Evolutionary conservation across 2,888 invertebrate genomes (phyloP).

Genomic region (Lydus trimaculatus): DNA sequence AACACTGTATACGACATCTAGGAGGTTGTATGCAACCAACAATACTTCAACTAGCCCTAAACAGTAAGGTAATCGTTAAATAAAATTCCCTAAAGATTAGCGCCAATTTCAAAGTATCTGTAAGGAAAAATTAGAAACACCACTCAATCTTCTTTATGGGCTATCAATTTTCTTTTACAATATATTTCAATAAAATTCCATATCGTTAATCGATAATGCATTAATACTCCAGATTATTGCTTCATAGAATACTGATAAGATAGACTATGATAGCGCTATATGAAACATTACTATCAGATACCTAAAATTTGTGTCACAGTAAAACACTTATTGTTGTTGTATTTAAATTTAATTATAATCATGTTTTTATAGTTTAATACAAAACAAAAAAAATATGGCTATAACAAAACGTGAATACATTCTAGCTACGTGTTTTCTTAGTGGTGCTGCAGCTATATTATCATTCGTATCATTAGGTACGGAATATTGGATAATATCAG

Average conservation of each 20-base stretch:
- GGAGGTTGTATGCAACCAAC: too few relatives aligned
- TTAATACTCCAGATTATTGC: not conserved
- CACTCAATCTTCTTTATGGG: too few relatives aligned
- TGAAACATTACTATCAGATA: not conserved
- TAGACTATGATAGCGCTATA: too few relatives aligned
- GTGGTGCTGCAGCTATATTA: slow-evolving; percentile 49
- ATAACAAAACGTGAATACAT: slow-evolving; percentile 49
- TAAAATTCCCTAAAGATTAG: not conserved
- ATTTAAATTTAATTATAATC: not conserved
- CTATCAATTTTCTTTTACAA: too few relatives aligned
- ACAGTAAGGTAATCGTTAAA: not conserved
- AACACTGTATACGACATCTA: too few relatives aligned
- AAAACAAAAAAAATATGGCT: slow-evolving; percentile 43
- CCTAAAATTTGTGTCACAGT: not conserved
- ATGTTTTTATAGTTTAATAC: not conserved
- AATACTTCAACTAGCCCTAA: too few relatives aligned
- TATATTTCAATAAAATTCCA: too few relatives aligned
- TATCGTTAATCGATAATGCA: not conserved
- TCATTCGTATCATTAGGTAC: slow-evolving; percentile 52
- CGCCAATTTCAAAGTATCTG: not conserved
- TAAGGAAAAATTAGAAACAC: not conserved
- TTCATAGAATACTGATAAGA: not conserved
- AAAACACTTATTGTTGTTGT: not conserved
- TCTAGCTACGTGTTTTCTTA: slow-evolving; percentile 48
- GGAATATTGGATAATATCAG: slow-evolving; percentile 50